Conservation (phyloP, 2,888 invertebrate species). For the Patella pellucida region DNA sequence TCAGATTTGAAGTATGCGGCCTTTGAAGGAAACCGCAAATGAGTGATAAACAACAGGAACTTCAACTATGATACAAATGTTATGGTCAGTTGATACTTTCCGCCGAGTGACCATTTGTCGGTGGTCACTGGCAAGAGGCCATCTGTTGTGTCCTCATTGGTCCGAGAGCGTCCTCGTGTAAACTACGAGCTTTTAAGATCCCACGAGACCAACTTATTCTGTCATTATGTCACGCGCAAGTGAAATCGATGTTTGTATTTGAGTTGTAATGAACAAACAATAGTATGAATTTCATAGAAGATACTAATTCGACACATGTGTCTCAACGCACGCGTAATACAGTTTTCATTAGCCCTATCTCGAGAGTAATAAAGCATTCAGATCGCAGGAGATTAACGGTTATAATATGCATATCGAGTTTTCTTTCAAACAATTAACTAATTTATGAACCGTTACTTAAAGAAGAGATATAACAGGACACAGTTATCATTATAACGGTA, state of each 20-base stretch:
- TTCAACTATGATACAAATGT: conserved; percentile 9
- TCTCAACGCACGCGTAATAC: not conserved
- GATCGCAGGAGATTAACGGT: conserved; percentile 1
- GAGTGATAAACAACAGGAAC: conserved; percentile 7
- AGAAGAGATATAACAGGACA: too few relatives aligned
- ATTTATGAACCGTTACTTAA: not conserved
- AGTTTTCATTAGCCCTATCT: not conserved
- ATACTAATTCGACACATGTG: conserved; percentile 9
- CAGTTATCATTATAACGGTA: too few relatives aligned
- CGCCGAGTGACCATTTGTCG: not conserved
- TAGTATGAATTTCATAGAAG: not conserved
- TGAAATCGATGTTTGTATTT: conserved; percentile 14
- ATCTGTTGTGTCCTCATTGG: conserved; percentile 17
- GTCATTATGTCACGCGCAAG: conserved; percentile 20
- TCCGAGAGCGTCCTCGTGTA: conserved; percentile 11
- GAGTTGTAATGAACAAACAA: conserved; percentile 14
- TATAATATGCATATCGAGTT: not conserved
- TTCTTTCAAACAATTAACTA: conserved; percentile 2
- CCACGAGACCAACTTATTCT: conserved; percentile 17
- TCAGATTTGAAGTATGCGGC: not conserved
- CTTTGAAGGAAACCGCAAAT: conserved; percentile 11
- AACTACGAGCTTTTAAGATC: not conserved
- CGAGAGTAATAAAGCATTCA: not conserved
- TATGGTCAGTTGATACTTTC: conserved; percentile 1
- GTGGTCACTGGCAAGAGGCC: conserved; percentile 8